A percentile compares a stretch with the other conserved stretches of the same genome.
Conservation (phyloP, 2,888 invertebrate species). For the Nomada flava region DNA sequence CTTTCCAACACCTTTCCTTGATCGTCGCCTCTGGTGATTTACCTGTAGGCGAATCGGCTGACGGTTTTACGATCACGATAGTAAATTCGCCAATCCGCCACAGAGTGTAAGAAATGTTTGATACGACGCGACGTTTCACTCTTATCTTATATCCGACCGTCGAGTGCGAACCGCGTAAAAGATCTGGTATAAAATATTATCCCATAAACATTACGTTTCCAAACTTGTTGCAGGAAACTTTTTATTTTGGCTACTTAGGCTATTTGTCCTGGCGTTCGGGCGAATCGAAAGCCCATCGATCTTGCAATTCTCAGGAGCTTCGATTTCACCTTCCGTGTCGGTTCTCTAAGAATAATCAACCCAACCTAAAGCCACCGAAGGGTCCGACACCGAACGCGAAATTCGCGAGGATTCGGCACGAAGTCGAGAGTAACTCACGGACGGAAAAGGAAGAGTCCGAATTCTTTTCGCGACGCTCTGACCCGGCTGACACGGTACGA, state of each 20-base stretch:
- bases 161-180: no score
- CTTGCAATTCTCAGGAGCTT: no score
- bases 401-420: constrained; percentile 31
- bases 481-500: constrained; percentile 71
- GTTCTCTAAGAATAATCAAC: not conserved
- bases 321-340: not conserved
- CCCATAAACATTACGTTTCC: no score
- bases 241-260: no score
- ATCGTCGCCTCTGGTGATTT: constrained; percentile 35
- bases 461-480: constrained; percentile 65
- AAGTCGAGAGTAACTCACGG: constrained; percentile 29
- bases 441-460: constrained; percentile 53
- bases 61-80: constrained; percentile 39
- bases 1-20: constrained; percentile 15
- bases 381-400: constrained; percentile 20
- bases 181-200: no score
- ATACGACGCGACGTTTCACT: not conserved
- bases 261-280: no score
- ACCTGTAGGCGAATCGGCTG: constrained; percentile 36
- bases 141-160: no score
- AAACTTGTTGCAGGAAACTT: no score
- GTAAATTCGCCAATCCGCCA: constrained; percentile 44
- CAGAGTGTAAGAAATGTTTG: constrained; percentile 15
- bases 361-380: not conserved
- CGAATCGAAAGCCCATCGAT: no score